phyloP scores from a whole-genome alignment of 2,888 invertebrate species.

The Spodoptera littoralis region DNA sequence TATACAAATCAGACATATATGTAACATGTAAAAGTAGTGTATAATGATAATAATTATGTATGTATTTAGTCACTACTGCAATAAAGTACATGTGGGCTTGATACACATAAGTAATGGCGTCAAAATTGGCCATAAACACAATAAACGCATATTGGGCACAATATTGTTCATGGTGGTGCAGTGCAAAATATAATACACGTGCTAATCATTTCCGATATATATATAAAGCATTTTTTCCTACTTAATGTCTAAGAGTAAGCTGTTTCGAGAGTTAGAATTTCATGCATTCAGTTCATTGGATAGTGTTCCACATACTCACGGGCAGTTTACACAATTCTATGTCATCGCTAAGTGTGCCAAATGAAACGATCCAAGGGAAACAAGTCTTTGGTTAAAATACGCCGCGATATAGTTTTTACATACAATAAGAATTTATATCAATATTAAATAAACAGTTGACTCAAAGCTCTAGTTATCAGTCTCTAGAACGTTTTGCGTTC shows the following conservation, averaged over 20 bases:
- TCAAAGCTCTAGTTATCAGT: slow-evolving; percentile 72
- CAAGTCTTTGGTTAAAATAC: slow-evolving; percentile 73
- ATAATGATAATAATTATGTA: background rate
- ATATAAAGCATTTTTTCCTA: slow-evolving; percentile 10
- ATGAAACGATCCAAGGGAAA: slow-evolving; percentile 1
- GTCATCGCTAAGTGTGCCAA: slow-evolving; percentile 27
- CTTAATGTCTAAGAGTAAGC: slow-evolving; percentile 20
- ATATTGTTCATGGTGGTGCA: slow-evolving; percentile 16
- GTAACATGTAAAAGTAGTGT: background rate
- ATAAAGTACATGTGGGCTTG: background rate
- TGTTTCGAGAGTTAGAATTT: slow-evolving; percentile 28
- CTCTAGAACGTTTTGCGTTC: slow-evolving; percentile 70
- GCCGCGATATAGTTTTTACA: slow-evolving; percentile 55
- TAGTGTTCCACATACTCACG: slow-evolving; percentile 11
- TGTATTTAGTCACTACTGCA: background rate
- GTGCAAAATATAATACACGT: background rate
- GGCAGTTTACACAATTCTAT: slow-evolving; percentile 3
- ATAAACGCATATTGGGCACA: background rate
- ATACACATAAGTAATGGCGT: background rate
- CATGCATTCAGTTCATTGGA: slow-evolving; percentile 38
- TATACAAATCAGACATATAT: slow-evolving; percentile 7
- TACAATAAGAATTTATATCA: slow-evolving; percentile 46
- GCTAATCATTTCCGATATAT: slow-evolving; percentile 16
- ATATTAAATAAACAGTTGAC: slow-evolving; percentile 59
- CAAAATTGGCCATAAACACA: slow-evolving; percentile 2